Base-by-base conservation (phyloP, 1,140 invertebrate species). In the Pseudomyrmex dendroicus region DNA sequence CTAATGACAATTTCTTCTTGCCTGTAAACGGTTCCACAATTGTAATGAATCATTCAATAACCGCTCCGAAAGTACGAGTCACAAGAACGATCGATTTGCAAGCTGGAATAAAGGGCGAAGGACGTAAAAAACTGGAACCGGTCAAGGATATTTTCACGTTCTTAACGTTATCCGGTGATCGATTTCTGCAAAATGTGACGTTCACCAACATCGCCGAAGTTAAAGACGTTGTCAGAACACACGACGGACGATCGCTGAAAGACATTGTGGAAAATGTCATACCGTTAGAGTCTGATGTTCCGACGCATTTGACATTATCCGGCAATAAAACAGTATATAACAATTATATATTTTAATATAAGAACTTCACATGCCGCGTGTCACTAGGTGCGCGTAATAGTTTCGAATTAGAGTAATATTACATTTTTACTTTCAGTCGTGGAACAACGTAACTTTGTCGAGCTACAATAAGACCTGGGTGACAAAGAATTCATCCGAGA, bases 381-480 rank as follows among this genome's bases (percentile, higher is more conserved):
- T 25, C 25, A 25, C 25, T 25, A 25, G 2, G 2, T 25, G 35
- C 35, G 35, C 35, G 35, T 7, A 35, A 10, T 22, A 13, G 25
- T 2, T 13, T 44, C 64, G 15, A 35, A 35, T 35, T 46, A n/a
- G n/a, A n/a, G n/a, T n/a, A 8, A 59, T 77, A 77, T 15, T 61
- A n/a, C 20, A 57, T 74, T 73, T 64, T 44, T 1, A 66, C 13
- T 44, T 76, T 35, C 56, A 92, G 91, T 15, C 84, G 59, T 92
- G 88, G 90, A 88, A 1, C 1, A 91, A 92, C n/a, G 56, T 91
- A 13, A 90, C 77, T 12, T 15, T 91, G 5, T 46, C 59, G 48
- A 72, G 83, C 15, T 82, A 68, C 4, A 25, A 35, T 7, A 7
- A 77, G 15, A 87, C 85, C 35, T 93, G 86, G 86, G n/a, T 92